phyloP scores from a whole-genome alignment of 37 sponge, comb jelly and placozoan genomes.

The Petrosia ficiformis region DNA sequence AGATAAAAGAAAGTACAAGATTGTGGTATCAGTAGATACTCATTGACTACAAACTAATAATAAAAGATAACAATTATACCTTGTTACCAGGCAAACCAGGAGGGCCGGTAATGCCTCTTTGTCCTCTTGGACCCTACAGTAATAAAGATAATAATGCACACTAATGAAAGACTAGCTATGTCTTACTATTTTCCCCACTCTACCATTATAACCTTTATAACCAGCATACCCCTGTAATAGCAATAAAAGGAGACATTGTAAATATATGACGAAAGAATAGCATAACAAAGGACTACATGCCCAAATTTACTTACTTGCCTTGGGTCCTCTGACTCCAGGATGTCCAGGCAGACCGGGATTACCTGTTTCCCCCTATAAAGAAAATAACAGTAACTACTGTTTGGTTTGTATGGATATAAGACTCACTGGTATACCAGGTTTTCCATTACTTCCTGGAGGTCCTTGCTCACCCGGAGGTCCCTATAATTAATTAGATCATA shows the following conservation, averaged over 20 bases:
- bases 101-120: conserved; percentile 18
- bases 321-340: conserved; percentile 34
- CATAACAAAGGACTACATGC: neutral
- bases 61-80: conserved; percentile 46
- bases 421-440: conserved; percentile 32
- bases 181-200: conserved; percentile 5
- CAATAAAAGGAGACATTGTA: neutral
- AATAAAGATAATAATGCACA: neutral
- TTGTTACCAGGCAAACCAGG: conserved; percentile 56
- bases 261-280: neutral
- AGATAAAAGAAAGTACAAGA: neutral
- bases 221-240: neutral
- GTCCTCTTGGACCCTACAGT: conserved; percentile 19
- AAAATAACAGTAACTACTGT: neutral
- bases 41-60: too few relatives aligned
- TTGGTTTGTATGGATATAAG: neutral
- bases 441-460: conserved; percentile 28
- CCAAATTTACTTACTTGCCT: conserved; percentile 64
- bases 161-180: neutral
- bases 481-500: too few relatives aligned
- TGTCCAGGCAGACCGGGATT: conserved; percentile 37
- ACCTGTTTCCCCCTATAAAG: conserved; percentile 33
- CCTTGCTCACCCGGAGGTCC: conserved; percentile 27
- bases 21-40: neutral
- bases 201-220: neutral